These are phyloP conservation scores for Aurelia aurita DNA, from an alignment of 30 jellyfish, hydroid and myxozoan genomes.

Conservation along the genomic window DNA sequence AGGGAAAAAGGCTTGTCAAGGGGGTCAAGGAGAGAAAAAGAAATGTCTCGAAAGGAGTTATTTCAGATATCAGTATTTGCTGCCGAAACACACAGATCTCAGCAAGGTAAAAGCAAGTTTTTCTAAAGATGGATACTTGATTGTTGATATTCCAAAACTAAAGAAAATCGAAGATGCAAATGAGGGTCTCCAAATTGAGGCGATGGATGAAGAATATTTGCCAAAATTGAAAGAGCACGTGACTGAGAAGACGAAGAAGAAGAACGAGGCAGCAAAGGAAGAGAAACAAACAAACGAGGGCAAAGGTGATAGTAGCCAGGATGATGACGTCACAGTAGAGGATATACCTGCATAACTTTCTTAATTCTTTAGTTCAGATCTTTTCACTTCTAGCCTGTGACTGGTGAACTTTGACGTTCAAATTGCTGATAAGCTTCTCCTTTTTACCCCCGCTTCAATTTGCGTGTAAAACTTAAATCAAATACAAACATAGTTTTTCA, in stretches of 20 bases:
- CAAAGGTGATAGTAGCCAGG: neutral
- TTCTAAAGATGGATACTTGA: conserved; percentile 51
- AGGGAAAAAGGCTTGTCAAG: conserved; percentile 28
- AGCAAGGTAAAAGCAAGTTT: conserved; percentile 60
- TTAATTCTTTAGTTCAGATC: no score
- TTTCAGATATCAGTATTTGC: conserved; percentile 65
- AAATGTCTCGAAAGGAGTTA: conserved; percentile 53
- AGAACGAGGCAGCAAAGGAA: neutral
- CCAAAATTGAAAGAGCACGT: conserved; percentile 27
- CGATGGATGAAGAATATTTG: conserved; percentile 33
- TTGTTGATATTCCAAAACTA: conserved; percentile 45
- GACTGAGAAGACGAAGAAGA: neutral
- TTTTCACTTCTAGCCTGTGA: no score
- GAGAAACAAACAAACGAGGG: neutral
- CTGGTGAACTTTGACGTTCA: no score
- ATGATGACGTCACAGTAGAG: conserved; percentile 60
- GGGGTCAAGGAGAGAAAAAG: conserved; percentile 27
- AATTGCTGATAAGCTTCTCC: no score
- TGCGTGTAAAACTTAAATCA: no score
- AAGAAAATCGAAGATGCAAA: conserved; percentile 18
- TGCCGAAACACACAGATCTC: conserved; percentile 60
- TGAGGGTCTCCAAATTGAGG: conserved; percentile 44
- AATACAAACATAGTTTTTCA: no score
- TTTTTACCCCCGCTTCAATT: no score
- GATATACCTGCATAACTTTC: conserved; percentile 9